Evolutionary conservation across 2,888 invertebrate species (phyloP).

Genomic region (Leptopilina syphax): DNA sequence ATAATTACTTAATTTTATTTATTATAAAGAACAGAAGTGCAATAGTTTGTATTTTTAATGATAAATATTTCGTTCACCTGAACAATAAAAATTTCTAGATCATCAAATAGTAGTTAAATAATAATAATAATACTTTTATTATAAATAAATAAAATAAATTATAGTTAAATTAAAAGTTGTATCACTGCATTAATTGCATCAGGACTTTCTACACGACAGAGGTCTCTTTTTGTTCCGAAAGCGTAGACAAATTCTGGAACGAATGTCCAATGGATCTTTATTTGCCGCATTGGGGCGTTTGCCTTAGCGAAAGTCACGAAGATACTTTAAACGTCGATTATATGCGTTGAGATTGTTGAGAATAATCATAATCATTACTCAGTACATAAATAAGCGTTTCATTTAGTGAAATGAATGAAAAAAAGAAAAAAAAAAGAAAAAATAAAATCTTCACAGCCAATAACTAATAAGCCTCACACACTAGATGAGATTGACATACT

Average conservation of each 20-base stretch:
- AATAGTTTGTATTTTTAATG: no score
- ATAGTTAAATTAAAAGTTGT: background rate
- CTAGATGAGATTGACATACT: conserved; percentile 11
- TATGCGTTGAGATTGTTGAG: conserved; percentile 1
- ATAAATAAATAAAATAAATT: no score
- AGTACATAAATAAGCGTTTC: conserved; percentile 10
- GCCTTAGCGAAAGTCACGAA: conserved; percentile 14
- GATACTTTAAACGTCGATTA: conserved; percentile 15
- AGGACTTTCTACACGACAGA: conserved; percentile 16
- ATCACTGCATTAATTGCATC: background rate
- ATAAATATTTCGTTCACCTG: no score
- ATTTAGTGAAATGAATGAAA: background rate
- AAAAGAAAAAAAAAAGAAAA: background rate
- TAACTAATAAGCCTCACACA: conserved; percentile 11
- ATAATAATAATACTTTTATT: no score
- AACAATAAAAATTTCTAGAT: no score
- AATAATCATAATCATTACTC: conserved; percentile 30
- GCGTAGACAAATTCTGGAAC: conserved; percentile 32
- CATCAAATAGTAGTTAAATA: no score
- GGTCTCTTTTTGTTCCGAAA: conserved; percentile 14
- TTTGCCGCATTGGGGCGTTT: conserved; percentile 20
- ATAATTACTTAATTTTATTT: no score
- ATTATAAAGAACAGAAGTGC: no score
- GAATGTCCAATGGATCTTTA: conserved; percentile 22
- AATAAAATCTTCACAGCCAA: conserved; percentile 12